Evolutionary conservation across 1,140 invertebrate genomes (phyloP).

Genomic region (Pogonognathellus flavescens): DNA sequence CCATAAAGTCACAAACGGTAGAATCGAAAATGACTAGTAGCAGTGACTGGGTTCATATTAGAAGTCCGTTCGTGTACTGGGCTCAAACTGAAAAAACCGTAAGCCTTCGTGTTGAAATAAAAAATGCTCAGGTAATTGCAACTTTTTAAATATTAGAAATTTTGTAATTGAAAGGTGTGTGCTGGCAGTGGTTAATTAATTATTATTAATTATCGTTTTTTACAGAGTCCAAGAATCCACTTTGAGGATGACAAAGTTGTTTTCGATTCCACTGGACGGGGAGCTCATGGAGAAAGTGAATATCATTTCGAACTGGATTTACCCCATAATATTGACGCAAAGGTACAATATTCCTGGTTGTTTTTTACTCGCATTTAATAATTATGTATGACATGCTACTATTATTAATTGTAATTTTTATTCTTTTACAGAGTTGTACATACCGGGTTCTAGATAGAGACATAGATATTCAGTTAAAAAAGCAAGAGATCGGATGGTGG

Average conservation of each 20-base stretch:
- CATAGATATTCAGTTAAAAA: slow-evolving; percentile 83
- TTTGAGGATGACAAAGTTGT: slow-evolving; percentile 69
- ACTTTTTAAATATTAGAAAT: too few relatives aligned
- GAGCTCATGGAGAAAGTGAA: slow-evolving; percentile 68
- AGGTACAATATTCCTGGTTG: too few relatives aligned
- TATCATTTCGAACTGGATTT: slow-evolving; percentile 84
- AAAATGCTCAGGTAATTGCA: slow-evolving; percentile 85
- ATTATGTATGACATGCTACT: too few relatives aligned
- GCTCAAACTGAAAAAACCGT: slow-evolving; percentile 85
- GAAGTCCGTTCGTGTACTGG: slow-evolving; percentile 92
- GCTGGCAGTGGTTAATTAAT: too few relatives aligned
- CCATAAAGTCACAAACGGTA: neutral
- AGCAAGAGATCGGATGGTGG: slow-evolving; percentile 83
- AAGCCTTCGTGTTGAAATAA: slow-evolving; percentile 86
- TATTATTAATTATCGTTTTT: too few relatives aligned
- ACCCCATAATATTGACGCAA: slow-evolving; percentile 77
- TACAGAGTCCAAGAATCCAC: slow-evolving; percentile 69
- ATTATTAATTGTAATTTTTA: slow-evolving; percentile 13
- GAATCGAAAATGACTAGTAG: slow-evolving; percentile 1
- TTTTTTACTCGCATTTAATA: too few relatives aligned
- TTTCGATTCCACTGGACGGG: slow-evolving; percentile 69
- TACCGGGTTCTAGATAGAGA: slow-evolving; percentile 80
- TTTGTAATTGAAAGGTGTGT: too few relatives aligned
- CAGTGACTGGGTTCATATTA: slow-evolving; percentile 63
- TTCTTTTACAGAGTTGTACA: slow-evolving; percentile 69